A percentile compares a stretch with the other conserved stretches of the same genome.
Conservation (phyloP, 37 sponge, comb jelly and placozoan species). For the Hexactinellida sp. region DNA sequence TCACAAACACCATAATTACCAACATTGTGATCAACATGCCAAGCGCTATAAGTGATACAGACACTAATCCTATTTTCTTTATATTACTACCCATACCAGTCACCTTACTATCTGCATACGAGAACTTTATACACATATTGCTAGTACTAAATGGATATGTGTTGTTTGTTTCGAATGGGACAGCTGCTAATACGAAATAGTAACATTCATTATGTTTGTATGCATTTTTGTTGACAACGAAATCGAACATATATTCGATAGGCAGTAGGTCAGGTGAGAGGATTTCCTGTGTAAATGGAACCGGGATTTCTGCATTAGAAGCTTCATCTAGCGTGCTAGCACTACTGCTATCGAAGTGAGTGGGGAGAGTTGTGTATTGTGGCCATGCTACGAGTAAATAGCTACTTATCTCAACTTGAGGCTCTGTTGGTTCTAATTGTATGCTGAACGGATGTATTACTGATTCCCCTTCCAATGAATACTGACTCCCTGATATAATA, state of each 20-base stretch:
- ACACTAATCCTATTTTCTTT: not conserved
- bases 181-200: not conserved
- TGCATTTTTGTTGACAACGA: not conserved
- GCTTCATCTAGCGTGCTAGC: not conserved
- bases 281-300: not conserved
- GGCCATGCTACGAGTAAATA: constrained; percentile 12
- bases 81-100: not conserved
- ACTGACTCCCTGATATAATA: not conserved
- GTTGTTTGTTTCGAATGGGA: not conserved
- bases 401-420: not conserved
- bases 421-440: not conserved
- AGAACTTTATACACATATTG: not conserved
- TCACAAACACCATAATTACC: not conserved
- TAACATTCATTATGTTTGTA: constrained; percentile 4
- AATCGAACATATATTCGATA: not conserved
- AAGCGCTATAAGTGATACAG: not conserved
- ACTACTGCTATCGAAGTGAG: not conserved
- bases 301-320: not conserved
- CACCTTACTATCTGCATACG: not conserved
- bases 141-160: not conserved
- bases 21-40: not conserved
- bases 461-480: not conserved
- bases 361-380: not conserved
- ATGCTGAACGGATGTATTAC: not conserved
- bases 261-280: not conserved